These are phyloP conservation scores for Gadopsis marmoratus DNA, from an alignment of 2,797 vertebrate species.

Conservation along the genomic window DNA sequence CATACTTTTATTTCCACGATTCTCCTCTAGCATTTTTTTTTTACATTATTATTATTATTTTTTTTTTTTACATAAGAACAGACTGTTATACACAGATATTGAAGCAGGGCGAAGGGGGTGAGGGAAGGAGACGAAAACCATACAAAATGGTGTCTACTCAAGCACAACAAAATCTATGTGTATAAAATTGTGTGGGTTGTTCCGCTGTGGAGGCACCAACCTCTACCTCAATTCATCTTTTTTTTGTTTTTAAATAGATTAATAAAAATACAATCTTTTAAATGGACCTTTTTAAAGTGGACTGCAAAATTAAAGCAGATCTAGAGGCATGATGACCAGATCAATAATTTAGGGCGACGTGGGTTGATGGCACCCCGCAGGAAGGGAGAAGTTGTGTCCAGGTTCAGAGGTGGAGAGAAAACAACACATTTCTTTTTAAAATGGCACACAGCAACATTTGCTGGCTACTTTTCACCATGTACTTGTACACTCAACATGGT, in stretches of 20 bases:
- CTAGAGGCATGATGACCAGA: constrained; percentile 90
- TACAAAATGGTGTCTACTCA: constrained; percentile 98
- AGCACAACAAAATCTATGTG: constrained; percentile 97
- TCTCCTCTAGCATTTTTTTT: constrained; percentile 95
- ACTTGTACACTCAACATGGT: constrained; percentile 97
- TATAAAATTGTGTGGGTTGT: constrained; percentile 95
- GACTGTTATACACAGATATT: constrained; percentile 98
- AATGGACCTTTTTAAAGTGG: constrained; percentile 92
- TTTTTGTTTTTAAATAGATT: constrained; percentile 93
- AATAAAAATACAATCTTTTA: constrained; percentile 99
- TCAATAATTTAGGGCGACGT: constrained; percentile 84
- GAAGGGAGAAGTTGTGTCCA: constrained; percentile 80
- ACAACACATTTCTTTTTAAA: constrained; percentile 61
- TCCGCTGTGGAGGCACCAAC: constrained; percentile 85
- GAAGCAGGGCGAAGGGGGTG: constrained; percentile 79
- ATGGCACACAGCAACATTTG: constrained; percentile 97
- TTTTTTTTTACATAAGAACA: constrained; percentile 97
- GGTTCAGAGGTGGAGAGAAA: constrained; percentile 79
- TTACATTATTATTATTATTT: constrained; percentile 89
- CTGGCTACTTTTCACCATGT: constrained; percentile 97
- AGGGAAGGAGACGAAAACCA: constrained; percentile 83
- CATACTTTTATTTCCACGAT: constrained; percentile 99
- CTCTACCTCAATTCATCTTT: constrained; percentile 88
- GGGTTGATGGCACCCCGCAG: constrained; percentile 81
- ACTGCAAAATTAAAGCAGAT: constrained; percentile 90